Evolutionary conservation across 2,113 vertebrate genomes (phyloP).

Genomic region (Seriola quinqueradiata): DNA sequence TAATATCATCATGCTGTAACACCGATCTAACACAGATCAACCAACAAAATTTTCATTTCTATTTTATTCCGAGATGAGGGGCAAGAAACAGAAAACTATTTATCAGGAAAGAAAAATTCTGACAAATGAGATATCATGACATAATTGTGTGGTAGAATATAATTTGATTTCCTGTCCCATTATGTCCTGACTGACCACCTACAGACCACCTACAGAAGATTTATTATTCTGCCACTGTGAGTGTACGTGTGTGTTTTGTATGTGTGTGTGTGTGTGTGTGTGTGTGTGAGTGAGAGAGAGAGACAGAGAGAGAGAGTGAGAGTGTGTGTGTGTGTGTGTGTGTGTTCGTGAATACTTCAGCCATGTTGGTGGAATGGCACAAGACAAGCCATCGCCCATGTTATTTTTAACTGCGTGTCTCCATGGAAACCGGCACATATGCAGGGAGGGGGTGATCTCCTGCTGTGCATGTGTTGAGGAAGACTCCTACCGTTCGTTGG

Average conservation of each 20-base stretch:
- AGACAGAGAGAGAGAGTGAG: conserved; percentile 2
- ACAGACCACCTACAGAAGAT: background rate
- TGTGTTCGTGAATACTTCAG: conserved; percentile 61
- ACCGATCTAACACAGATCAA: background rate
- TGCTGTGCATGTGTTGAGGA: conserved; percentile 67
- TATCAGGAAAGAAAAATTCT: no score
- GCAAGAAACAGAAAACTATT: no score
- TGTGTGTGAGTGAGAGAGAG: conserved; percentile 35
- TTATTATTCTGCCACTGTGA: background rate
- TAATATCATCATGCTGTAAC: no score
- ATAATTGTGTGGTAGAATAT: background rate
- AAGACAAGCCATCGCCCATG: conserved; percentile 82
- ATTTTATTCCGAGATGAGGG: no score
- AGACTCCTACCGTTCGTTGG: conserved; percentile 65
- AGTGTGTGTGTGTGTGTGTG: conserved; percentile 12
- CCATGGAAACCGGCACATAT: conserved; percentile 82
- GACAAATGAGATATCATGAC: no score
- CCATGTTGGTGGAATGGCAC: conserved; percentile 78
- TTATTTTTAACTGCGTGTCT: conserved; percentile 85
- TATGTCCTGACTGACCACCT: background rate
- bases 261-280: conserved; percentile 25
- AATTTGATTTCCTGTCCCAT: background rate
- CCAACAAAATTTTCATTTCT: no score
- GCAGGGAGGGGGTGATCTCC: conserved; percentile 70
- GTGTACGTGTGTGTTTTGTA: conserved; percentile 46